These are phyloP conservation scores for Cyclophora punctaria DNA, from an alignment of 2,888 invertebrate genomes.

Conservation along the genomic window DNA sequence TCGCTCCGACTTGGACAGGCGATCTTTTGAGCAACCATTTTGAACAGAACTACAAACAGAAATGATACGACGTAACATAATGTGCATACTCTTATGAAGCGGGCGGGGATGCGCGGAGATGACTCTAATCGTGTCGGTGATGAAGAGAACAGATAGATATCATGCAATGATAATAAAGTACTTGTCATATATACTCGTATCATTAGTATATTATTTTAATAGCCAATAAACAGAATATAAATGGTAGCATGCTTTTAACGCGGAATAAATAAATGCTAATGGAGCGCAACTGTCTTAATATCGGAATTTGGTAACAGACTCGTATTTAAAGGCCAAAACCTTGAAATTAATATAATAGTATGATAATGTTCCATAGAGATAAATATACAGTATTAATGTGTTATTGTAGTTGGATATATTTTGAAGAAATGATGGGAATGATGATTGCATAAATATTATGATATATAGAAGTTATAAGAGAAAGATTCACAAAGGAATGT, in stretches of 20 bases:
- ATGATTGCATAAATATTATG: slow-evolving; percentile 49
- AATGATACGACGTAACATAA: slow-evolving; percentile 74
- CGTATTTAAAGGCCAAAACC: slow-evolving; percentile 24
- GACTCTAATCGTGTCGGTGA: neutral
- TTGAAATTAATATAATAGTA: slow-evolving; percentile 24
- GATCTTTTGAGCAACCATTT: slow-evolving; percentile 74
- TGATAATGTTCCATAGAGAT: slow-evolving; percentile 19
- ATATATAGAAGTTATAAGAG: slow-evolving; percentile 3
- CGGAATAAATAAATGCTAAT: too few relatives aligned
- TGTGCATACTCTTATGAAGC: slow-evolving; percentile 68
- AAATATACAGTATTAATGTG: slow-evolving; percentile 18
- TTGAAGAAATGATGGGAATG: slow-evolving; percentile 24
- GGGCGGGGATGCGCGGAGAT: slow-evolving; percentile 22
- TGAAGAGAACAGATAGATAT: slow-evolving; percentile 13
- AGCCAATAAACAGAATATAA: too few relatives aligned
- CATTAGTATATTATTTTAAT: neutral
- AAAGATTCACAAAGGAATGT: neutral
- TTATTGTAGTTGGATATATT: slow-evolving; percentile 14
- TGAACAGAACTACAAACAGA: slow-evolving; percentile 75
- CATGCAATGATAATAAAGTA: slow-evolving; percentile 5
- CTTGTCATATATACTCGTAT: neutral
- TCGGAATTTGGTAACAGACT: slow-evolving; percentile 10
- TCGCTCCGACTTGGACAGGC: slow-evolving; percentile 71
- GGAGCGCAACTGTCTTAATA: slow-evolving; percentile 8
- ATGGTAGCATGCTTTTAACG: too few relatives aligned